Evolutionary conservation across 2,888 invertebrate genomes (phyloP).

Genomic region (Andrena bucephala): DNA sequence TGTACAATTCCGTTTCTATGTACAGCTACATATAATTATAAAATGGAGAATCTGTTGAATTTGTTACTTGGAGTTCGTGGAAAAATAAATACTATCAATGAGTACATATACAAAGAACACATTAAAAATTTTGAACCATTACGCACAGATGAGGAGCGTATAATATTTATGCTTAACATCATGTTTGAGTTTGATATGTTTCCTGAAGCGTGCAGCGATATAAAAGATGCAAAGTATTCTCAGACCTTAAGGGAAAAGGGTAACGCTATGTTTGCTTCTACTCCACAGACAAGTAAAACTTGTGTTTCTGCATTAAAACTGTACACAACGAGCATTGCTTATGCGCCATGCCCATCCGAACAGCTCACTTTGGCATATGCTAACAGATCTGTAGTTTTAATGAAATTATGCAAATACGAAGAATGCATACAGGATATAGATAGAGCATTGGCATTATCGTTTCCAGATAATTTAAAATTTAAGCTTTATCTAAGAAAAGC

Average conservation of each 20-base stretch:
- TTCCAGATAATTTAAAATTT: conserved; percentile 87
- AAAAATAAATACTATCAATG: background rate
- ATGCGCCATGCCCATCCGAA: conserved; percentile 87
- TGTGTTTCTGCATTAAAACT: conserved; percentile 83
- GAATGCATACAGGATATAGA: conserved; percentile 90
- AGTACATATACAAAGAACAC: too few species aligned
- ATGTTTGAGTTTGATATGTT: conserved; percentile 84
- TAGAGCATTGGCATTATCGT: conserved; percentile 87
- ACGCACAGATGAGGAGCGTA: conserved; percentile 85
- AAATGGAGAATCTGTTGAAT: background rate
- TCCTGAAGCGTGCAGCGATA: conserved; percentile 80
- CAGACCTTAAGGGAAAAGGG: conserved; percentile 87
- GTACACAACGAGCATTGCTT: conserved; percentile 89
- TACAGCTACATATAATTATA: background rate
- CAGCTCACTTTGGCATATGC: conserved; percentile 89
- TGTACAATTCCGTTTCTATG: background rate
- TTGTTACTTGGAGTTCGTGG: background rate
- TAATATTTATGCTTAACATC: conserved; percentile 85
- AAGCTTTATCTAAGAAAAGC: conserved; percentile 88
- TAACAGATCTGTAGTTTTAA: conserved; percentile 92
- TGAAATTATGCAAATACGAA: conserved; percentile 88
- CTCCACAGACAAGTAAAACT: conserved; percentile 19
- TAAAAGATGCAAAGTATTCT: conserved; percentile 86
- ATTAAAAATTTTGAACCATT: conserved; percentile 68
- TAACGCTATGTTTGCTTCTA: conserved; percentile 86